A percentile compares a stretch with the other conserved stretches of the same genome.
Conservation (phyloP, 2,888 invertebrate species). For the Aleiodes testaceus region DNA sequence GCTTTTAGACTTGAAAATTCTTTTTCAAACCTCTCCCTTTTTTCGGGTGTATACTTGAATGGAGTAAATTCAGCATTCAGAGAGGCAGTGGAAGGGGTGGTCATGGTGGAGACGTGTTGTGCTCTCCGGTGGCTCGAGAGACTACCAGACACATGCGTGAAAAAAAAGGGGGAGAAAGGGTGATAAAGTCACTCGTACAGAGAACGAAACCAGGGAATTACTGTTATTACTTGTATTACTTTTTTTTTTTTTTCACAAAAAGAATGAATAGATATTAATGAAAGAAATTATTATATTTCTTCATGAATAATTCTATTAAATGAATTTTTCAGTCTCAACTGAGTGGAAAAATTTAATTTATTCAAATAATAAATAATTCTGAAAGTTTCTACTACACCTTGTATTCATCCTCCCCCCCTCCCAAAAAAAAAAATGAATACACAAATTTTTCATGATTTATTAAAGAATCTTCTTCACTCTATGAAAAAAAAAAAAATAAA, state of each 20-base stretch:
- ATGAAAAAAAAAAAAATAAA: constrained; percentile 4
- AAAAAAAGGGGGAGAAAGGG: not conserved
- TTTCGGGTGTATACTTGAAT: constrained; percentile 44
- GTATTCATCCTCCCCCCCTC: not conserved
- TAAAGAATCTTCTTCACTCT: not conserved
- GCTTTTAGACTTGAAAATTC: constrained; percentile 10
- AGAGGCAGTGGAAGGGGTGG: constrained; percentile 43
- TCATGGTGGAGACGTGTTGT: constrained; percentile 45
- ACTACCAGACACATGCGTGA: constrained; percentile 42
- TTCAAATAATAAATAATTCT: not conserved
- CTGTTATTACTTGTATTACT: constrained; percentile 6
- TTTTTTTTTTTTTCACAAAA: no score
- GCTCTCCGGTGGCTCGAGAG: constrained; percentile 38
- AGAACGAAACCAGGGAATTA: constrained; percentile 41
- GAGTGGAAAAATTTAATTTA: not conserved
- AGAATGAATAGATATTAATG: constrained; percentile 6
- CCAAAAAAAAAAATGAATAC: not conserved
- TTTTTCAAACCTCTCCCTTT: not conserved
- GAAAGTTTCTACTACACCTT: not conserved
- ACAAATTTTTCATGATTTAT: not conserved
- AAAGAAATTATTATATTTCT: not conserved
- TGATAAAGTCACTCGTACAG: constrained; percentile 13
- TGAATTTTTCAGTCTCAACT: not conserved
- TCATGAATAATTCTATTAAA: no score
- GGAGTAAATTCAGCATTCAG: constrained; percentile 56